Evolutionary conservation across 1,140 invertebrate genomes (phyloP).

Genomic region (Heterodera schachtii): DNA sequence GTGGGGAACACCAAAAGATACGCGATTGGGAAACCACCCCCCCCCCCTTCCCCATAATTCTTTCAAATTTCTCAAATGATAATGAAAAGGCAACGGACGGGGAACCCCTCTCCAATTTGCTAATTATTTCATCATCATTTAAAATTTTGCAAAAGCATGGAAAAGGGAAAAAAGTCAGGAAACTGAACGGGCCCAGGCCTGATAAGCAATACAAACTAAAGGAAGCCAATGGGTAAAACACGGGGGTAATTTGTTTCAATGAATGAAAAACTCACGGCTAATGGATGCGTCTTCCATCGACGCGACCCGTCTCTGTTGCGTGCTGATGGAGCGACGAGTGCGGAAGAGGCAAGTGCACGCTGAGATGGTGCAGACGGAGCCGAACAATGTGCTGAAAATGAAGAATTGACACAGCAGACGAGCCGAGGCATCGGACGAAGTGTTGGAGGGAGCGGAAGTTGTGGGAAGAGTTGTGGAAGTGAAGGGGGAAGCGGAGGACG

Average conservation of each 20-base stretch:
- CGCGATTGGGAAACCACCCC: not conserved
- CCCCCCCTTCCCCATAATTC: not conserved
- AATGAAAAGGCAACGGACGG: too few relatives aligned
- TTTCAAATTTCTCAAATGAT: not conserved
- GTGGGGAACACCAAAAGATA: not conserved
- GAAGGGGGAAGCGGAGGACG: not conserved
- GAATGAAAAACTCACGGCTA: not conserved
- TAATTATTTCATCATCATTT: not conserved
- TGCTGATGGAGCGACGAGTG: not conserved
- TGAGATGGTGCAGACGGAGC: slow-evolving; percentile 41
- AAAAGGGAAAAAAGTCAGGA: too few relatives aligned
- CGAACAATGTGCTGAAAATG: slow-evolving; percentile 46
- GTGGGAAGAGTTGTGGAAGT: not conserved
- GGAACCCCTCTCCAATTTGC: not conserved
- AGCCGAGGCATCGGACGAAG: slow-evolving; percentile 5
- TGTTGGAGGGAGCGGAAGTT: not conserved
- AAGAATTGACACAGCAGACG: slow-evolving; percentile 46
- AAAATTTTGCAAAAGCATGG: too few relatives aligned
- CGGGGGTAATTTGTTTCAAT: too few relatives aligned
- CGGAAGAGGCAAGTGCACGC: slow-evolving; percentile 46
- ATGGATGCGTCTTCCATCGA: slow-evolving; percentile 18
- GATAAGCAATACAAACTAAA: too few relatives aligned
- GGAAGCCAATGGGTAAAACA: too few relatives aligned
- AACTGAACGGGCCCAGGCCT: too few relatives aligned
- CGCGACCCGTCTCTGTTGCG: not conserved